Evolutionary conservation across 1,140 invertebrate species (phyloP).

Genomic region (Diachasmimorpha longicaudata): DNA sequence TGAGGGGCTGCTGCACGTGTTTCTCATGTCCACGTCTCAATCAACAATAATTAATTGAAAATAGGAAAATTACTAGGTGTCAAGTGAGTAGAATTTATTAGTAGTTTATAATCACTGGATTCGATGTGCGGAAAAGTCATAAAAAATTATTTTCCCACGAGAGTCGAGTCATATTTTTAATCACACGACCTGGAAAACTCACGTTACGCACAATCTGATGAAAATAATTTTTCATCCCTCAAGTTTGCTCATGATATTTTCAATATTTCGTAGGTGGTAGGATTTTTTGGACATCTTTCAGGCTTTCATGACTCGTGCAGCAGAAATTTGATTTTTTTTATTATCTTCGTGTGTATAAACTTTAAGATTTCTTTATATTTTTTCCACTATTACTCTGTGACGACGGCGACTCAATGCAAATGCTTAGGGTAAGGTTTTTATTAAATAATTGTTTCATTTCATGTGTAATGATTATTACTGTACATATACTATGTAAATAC

Average conservation of each 20-base stretch:
- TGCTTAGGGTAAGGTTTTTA: slow-evolving; percentile 21
- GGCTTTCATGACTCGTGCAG: no score
- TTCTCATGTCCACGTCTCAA: slow-evolving; percentile 19
- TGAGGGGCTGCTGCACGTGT: slow-evolving; percentile 23
- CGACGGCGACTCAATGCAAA: slow-evolving; percentile 26
- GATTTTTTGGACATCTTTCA: no score
- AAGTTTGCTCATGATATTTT: background rate
- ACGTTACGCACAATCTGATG: no score
- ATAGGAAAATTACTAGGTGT: slow-evolving; percentile 31
- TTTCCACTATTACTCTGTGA: background rate
- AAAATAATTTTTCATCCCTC: background rate
- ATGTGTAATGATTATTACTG: slow-evolving; percentile 33
- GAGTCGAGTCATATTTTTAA: no score
- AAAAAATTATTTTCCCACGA: no score
- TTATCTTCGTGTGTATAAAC: background rate
- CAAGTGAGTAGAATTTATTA: slow-evolving; percentile 31
- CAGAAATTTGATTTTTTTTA: background rate
- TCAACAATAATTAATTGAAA: slow-evolving; percentile 18
- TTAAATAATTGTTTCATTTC: slow-evolving; percentile 21
- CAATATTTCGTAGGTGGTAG: background rate
- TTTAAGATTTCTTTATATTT: background rate
- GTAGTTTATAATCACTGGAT: slow-evolving; percentile 9
- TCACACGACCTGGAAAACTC: no score
- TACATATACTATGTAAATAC: slow-evolving; percentile 46
- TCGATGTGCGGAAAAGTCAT: no score